Percentiles rank a stretch among this genome's conserved stretches.
Conservation (phyloP, 1,140 invertebrate species). For the Oncopodura yosiiana region DNA sequence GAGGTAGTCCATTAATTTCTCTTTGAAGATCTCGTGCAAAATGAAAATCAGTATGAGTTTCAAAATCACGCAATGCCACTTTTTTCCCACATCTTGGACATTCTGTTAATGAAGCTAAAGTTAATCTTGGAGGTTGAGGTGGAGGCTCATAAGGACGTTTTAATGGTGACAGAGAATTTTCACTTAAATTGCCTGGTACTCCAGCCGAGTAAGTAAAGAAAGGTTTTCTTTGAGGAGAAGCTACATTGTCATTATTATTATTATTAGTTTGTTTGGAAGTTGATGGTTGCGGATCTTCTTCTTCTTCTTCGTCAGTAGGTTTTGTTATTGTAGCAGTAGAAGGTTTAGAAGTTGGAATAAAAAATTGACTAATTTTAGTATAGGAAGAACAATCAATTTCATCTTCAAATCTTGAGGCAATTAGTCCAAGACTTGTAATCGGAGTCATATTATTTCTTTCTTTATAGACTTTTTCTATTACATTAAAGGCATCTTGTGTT, state of each 20-base stretch:
- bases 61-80: conserved; percentile 21
- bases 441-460: conserved; percentile 12
- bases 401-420: conserved; percentile 33
- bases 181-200: too few relatives aligned
- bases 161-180: too few relatives aligned
- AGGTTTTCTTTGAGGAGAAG: too few relatives aligned
- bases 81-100: conserved; percentile 23
- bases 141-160: too few relatives aligned
- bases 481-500: conserved; percentile 3
- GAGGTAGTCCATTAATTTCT: conserved; percentile 25
- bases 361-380: conserved; percentile 20
- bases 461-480: conserved; percentile 27
- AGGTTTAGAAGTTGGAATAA: neutral
- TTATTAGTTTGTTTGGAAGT: too few relatives aligned
- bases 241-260: too few relatives aligned
- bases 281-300: neutral
- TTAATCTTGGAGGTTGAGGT: too few relatives aligned
- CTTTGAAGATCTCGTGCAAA: conserved; percentile 28
- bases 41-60: conserved; percentile 29
- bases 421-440: conserved; percentile 21
- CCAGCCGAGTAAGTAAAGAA: too few relatives aligned
- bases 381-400: conserved; percentile 4
- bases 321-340: neutral
- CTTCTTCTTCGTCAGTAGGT: too few relatives aligned
- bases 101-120: too few relatives aligned